Conservation (phyloP, 2,888 invertebrate genomes). For the Eueremaeus valkanovi region DNA sequence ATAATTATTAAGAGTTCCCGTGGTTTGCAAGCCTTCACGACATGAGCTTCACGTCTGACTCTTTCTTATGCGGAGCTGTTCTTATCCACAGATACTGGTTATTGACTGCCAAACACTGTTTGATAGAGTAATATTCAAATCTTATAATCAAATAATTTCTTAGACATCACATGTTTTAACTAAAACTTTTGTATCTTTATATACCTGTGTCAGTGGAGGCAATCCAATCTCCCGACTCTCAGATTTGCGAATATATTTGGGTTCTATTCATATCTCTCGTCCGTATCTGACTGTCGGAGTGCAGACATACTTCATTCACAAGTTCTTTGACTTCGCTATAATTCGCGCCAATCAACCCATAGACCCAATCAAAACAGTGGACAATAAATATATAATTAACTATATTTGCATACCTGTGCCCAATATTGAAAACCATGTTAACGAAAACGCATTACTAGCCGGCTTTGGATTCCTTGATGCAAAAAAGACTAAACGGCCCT, state of each 20-base stretch:
- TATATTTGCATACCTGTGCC: not conserved
- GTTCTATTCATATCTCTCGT: not conserved
- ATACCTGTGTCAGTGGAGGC: no score
- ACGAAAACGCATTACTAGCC: not conserved
- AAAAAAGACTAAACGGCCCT: no score
- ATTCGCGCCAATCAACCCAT: not conserved
- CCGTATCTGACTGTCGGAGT: no score
- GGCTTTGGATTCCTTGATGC: not conserved
- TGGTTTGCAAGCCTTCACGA: not conserved
- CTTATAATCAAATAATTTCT: not conserved
- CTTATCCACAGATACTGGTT: constrained; percentile 85
- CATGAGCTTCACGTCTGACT: not conserved
- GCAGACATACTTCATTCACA: not conserved
- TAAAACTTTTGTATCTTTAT: no score
- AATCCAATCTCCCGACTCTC: not conserved
- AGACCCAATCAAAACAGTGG: no score
- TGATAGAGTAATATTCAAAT: not conserved
- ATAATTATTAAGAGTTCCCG: not conserved
- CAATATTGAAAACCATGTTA: not conserved
- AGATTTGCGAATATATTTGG: not conserved
- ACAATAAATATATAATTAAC: not conserved
- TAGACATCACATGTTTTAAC: not conserved
- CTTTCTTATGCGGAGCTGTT: constrained; percentile 76
- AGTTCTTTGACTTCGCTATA: not conserved
- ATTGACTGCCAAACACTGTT: constrained; percentile 75